Conservation (phyloP, 2,888 invertebrate species). For the Trichopoda pennipes region DNA sequence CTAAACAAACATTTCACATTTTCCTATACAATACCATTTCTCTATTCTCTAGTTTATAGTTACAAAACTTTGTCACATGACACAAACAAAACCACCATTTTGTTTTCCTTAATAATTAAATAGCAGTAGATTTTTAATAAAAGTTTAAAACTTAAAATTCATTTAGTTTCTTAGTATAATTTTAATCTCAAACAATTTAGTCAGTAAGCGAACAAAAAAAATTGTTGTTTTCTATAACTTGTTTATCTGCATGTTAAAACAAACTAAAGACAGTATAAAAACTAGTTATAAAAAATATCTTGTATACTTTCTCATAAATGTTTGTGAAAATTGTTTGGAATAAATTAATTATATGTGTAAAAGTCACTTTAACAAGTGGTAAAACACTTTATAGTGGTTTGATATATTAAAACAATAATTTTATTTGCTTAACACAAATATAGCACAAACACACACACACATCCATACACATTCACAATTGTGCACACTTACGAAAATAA, state of each 20-base stretch:
- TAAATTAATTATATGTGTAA: conserved; percentile 65
- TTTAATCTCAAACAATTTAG: neutral
- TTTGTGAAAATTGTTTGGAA: conserved; percentile 53
- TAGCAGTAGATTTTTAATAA: no score
- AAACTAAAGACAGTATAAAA: neutral
- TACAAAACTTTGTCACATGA: no score
- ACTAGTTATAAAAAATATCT: conserved; percentile 6
- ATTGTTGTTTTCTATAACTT: neutral
- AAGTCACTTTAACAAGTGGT: conserved; percentile 64
- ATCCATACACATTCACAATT: no score
- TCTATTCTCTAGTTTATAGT: no score
- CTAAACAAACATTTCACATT: no score
- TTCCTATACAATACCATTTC: no score
- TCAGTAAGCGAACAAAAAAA: neutral
- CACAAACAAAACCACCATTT: no score
- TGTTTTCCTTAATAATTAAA: no score
- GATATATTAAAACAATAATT: conserved; percentile 64
- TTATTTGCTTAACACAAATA: neutral
- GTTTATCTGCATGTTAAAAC: conserved; percentile 5
- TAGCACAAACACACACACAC: neutral
- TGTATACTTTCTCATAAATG: conserved; percentile 46
- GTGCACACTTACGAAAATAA: no score
- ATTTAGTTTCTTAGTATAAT: no score
- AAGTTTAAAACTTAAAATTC: no score
- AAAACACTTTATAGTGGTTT: conserved; percentile 65